Percentiles rank a stretch among this genome's conserved stretches.
phyloP scores from a whole-genome alignment of 30 jellyfish, hydroid and myxozoan genomes.

The Catostylus mosaicus region DNA sequence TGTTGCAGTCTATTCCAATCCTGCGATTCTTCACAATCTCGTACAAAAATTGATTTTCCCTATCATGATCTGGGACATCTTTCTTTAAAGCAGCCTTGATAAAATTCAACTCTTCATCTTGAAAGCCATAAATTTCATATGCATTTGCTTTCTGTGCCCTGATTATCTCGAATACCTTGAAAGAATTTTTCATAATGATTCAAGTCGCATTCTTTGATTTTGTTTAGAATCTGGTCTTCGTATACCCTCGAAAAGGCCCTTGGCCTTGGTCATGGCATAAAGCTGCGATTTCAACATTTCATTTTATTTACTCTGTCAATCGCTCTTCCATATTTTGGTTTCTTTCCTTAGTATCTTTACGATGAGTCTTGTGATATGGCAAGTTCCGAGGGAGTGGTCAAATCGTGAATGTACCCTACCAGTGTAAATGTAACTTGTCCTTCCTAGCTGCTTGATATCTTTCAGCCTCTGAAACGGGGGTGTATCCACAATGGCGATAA shows the following conservation, averaged over 20 bases:
- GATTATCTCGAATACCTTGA: constrained; percentile 28
- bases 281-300: constrained; percentile 51
- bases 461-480: constrained; percentile 56
- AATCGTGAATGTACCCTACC: constrained; percentile 62
- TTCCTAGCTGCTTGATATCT: constrained; percentile 68
- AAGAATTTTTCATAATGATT: constrained; percentile 33
- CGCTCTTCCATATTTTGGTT: neutral
- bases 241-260: constrained; percentile 64
- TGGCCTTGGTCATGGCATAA: constrained; percentile 67
- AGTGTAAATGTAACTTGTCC: constrained; percentile 26
- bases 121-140: neutral
- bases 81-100: constrained; percentile 30
- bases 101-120: constrained; percentile 7
- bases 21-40: constrained; percentile 56
- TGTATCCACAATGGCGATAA: constrained; percentile 42
- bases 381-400: constrained; percentile 70
- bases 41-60: constrained; percentile 33
- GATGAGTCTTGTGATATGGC: constrained; percentile 23
- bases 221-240: constrained; percentile 25
- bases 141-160: neutral
- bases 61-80: constrained; percentile 10
- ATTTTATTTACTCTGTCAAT: neutral
- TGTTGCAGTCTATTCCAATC: constrained; percentile 57
- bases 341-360: constrained; percentile 43
- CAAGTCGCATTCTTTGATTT: constrained; percentile 28